Base-by-base conservation (phyloP, 2,113 vertebrate species). In the Etheostoma cragini region DNA sequence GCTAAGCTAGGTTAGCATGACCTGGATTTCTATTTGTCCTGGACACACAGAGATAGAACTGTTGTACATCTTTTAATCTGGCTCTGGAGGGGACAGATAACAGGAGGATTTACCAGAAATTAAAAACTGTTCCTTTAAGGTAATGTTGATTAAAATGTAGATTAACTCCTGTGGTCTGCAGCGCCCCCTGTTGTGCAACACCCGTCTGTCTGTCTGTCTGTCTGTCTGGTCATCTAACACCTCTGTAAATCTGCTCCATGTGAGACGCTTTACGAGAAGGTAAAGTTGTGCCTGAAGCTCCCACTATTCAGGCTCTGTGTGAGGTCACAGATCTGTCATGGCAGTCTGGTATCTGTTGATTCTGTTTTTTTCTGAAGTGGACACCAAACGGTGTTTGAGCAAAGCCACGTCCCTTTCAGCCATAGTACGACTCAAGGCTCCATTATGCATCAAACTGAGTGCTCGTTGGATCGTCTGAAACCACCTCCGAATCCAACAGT, bases 171-270 rank as follows among this genome's bases (percentile, higher is more conserved):
- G 78, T 64, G 54, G 16, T 68, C 76, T 89, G 74, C 49, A 82
- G 80, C 63, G 6, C 76, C 85, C 76, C 75, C 80, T 75, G 80
- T 50, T 71, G 80, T 45, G 66, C 56, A 76, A 64, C 21, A 65
- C 1, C 61, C 3, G 74, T 50, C 52, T 22, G 47, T 58, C 69
- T 15, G 75, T 62, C 42, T 11, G 67, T 65, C 73, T 16, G 72
- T 45, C 53, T 53, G 49, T 64, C 66, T 24, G 80, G 50, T 70
- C 22, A 17, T 26, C 50, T 8, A 14, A 7, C 13, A 2, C 15
- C 52, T 26, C 65, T 52, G 46, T 72, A 8, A 46, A 53, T 76
- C 35, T 62, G 19, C 52, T 52, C 4, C 0, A 16, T 17, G 35
- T 56, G 45, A 53, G 26, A 69, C 4, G 35, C 42, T 45, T 72